Conservation (phyloP, 53 echinoderm and acorn worm genomes). For the Actinopyga echinites region DNA sequence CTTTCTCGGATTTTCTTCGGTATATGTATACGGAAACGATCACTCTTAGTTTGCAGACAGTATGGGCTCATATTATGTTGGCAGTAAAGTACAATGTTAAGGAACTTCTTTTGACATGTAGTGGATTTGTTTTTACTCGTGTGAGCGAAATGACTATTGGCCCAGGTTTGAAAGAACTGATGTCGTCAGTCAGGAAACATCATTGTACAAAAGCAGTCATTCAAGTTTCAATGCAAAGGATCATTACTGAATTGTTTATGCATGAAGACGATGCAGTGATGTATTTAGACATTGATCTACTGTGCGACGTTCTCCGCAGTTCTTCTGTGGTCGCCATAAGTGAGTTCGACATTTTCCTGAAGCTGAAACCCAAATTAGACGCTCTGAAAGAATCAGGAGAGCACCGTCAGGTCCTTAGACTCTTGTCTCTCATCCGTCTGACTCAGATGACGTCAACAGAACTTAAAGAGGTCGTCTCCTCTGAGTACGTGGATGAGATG, state of each 20-base stretch:
- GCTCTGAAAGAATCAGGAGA: constrained; percentile 14
- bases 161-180: background rate
- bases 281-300: constrained; percentile 13
- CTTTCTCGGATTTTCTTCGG: background rate
- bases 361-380: constrained; percentile 19
- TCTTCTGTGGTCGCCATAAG: constrained; percentile 8
- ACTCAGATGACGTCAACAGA: constrained; percentile 11
- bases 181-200: background rate
- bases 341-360: constrained; percentile 26
- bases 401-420: background rate
- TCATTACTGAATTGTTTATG: background rate
- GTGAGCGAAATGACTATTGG: background rate
- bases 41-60: background rate
- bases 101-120: background rate
- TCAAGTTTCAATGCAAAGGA: background rate
- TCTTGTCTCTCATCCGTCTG: constrained; percentile 11
- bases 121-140: background rate
- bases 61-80: background rate
- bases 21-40: constrained; percentile 31
- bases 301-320: constrained; percentile 18
- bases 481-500: background rate
- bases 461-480: background rate
- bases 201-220: background rate
- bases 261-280: background rate
- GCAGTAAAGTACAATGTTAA: background rate